Evolutionary conservation across 2,797 vertebrate species (phyloP).

Genomic region (Acropternis orthonyx): DNA sequence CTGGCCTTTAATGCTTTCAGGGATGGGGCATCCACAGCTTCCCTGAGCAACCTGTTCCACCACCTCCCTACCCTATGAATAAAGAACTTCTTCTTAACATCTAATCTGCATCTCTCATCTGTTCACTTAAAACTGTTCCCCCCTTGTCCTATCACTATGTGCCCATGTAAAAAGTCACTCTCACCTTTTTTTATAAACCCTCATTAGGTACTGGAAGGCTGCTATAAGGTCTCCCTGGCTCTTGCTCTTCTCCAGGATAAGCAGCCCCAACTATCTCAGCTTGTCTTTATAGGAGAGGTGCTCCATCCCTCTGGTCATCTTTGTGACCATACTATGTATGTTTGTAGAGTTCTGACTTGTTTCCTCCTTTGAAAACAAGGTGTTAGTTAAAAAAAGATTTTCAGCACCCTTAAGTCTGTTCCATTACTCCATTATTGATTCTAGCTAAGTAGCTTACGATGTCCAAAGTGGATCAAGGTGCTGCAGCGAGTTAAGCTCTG

Average conservation of each 20-base stretch:
- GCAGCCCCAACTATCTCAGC: neutral
- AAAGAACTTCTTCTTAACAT: neutral
- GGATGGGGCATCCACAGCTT: neutral
- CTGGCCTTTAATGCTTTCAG: neutral
- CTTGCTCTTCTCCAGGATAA: neutral
- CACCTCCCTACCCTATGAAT: neutral
- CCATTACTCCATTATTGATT: neutral
- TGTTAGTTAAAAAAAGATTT: neutral
- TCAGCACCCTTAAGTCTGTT: neutral
- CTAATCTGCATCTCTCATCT: neutral
- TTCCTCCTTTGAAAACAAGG: neutral
- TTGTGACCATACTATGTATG: neutral
- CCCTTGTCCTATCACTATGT: neutral
- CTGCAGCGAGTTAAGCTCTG: neutral
- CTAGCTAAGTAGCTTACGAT: neutral
- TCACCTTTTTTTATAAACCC: neutral
- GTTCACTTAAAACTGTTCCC: neutral
- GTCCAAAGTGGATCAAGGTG: neutral
- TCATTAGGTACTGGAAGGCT: neutral
- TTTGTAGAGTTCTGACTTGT: neutral
- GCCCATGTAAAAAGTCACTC: neutral
- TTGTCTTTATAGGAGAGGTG: neutral
- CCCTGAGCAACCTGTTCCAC: neutral
- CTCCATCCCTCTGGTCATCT: neutral
- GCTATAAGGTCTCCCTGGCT: neutral